Evolutionary conservation across 2,113 vertebrate genomes (phyloP).

Genomic region (Bothrops jararaca): DNA sequence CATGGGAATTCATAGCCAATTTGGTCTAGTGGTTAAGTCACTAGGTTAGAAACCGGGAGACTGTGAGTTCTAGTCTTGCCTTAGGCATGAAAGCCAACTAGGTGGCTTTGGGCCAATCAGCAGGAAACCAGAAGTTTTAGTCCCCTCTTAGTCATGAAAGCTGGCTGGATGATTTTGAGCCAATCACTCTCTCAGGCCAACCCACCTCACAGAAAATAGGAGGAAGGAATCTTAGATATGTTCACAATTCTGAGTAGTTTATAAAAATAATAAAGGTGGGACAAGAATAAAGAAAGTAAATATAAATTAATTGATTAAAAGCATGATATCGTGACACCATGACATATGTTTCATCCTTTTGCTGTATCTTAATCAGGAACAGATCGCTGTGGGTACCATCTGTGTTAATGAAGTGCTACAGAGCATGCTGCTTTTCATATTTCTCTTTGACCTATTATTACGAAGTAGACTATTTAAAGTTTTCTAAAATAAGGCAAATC

Average conservation of each 20-base stretch:
- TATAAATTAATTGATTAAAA: neutral
- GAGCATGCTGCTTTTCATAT: neutral
- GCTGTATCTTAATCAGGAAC: neutral
- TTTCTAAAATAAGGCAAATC: neutral
- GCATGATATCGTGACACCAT: neutral
- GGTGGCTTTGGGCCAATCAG: neutral
- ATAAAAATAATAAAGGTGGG: neutral
- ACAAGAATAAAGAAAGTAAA: neutral
- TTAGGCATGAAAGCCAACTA: neutral
- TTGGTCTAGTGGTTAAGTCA: neutral
- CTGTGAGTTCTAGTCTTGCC: neutral
- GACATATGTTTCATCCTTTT: neutral
- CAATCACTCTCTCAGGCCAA: neutral
- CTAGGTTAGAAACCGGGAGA: neutral
- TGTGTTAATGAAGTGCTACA: neutral
- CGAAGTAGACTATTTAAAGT: neutral
- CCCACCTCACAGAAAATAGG: neutral
- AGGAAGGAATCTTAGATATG: neutral
- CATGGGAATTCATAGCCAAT: neutral
- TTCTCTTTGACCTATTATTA: neutral
- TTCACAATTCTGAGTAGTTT: neutral
- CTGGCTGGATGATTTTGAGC: neutral
- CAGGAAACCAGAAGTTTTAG: neutral
- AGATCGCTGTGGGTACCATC: neutral
- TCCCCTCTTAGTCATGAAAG: neutral